Conservation (phyloP, 2,888 invertebrate species). For the Acronicta psi region DNA sequence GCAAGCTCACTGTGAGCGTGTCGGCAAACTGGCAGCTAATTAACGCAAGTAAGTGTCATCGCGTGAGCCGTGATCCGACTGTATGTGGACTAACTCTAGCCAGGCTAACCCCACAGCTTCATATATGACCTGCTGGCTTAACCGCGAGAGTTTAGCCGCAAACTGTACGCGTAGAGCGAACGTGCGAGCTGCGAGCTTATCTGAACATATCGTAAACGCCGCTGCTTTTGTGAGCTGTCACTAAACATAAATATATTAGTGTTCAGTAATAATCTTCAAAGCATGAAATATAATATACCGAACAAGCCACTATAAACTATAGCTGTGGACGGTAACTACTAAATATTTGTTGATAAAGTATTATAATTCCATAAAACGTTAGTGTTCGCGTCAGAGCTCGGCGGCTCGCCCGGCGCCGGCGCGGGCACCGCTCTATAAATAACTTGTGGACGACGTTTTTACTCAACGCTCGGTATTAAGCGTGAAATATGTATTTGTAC, state of each 20-base stretch:
- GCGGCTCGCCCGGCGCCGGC: constrained; percentile 4
- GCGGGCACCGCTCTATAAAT: constrained; percentile 41
- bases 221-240: not conserved
- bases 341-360: constrained; percentile 46
- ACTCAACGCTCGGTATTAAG: constrained; percentile 44
- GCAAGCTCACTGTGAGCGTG: too few relatives aligned
- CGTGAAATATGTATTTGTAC: constrained; percentile 37
- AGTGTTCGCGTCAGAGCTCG: constrained; percentile 15
- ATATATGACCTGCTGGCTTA: too few relatives aligned
- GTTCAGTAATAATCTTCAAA: constrained; percentile 17
- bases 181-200: too few relatives aligned
- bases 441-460: constrained; percentile 28
- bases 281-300: constrained; percentile 21
- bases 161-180: too few relatives aligned
- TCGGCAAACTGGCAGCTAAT: too few relatives aligned
- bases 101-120: too few relatives aligned
- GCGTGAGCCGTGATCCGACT: too few relatives aligned
- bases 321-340: constrained; percentile 8
- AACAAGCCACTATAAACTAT: constrained; percentile 12
- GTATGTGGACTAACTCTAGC: too few relatives aligned
- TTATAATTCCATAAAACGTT: constrained; percentile 39
- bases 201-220: too few relatives aligned
- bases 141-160: too few relatives aligned
- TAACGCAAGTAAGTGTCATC: too few relatives aligned
- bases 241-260: constrained; percentile 1